A percentile compares a stretch with the other conserved stretches of the same genome.
Evolutionary conservation across 2,888 invertebrate species (phyloP).

Genomic region (Andrena bucephala): DNA sequence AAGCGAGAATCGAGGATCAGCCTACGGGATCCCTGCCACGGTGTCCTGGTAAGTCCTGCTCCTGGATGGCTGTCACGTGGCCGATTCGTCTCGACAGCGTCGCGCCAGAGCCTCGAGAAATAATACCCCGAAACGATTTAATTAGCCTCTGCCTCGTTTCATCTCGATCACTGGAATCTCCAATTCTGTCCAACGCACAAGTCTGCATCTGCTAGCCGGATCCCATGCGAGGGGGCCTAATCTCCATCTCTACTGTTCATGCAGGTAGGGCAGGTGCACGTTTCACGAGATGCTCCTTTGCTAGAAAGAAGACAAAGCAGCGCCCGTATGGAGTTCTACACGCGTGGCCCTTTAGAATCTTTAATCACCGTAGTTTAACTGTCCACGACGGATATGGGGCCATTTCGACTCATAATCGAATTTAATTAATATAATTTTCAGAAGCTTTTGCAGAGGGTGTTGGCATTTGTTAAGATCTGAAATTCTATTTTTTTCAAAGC

Average conservation of each 20-base stretch:
- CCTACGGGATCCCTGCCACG: slow-evolving; percentile 31
- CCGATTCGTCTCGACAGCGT: slow-evolving; percentile 9
- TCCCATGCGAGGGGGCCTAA: slow-evolving; percentile 28
- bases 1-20: slow-evolving; percentile 39
- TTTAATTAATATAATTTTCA: no score
- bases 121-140: slow-evolving; percentile 14
- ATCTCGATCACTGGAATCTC: slow-evolving; percentile 2
- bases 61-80: slow-evolving; percentile 47
- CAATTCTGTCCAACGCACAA: not conserved
- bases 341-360: no score
- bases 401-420: no score
- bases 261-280: slow-evolving; percentile 42
- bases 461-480: no score
- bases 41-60: slow-evolving; percentile 31
- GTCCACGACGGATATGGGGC: no score
- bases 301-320: slow-evolving; percentile 10
- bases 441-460: no score
- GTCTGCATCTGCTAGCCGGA: slow-evolving; percentile 8
- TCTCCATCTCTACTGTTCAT: slow-evolving; percentile 31
- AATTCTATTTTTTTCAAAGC: no score
- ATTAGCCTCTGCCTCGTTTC: slow-evolving; percentile 15
- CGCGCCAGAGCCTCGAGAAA: slow-evolving; percentile 9
- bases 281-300: slow-evolving; percentile 19
- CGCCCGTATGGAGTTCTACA: slow-evolving; percentile 19
- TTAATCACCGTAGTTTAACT: no score